These are phyloP conservation scores for Cebidichthys violaceus DNA, from an alignment of 2,113 vertebrate species.

Conservation along the genomic window DNA sequence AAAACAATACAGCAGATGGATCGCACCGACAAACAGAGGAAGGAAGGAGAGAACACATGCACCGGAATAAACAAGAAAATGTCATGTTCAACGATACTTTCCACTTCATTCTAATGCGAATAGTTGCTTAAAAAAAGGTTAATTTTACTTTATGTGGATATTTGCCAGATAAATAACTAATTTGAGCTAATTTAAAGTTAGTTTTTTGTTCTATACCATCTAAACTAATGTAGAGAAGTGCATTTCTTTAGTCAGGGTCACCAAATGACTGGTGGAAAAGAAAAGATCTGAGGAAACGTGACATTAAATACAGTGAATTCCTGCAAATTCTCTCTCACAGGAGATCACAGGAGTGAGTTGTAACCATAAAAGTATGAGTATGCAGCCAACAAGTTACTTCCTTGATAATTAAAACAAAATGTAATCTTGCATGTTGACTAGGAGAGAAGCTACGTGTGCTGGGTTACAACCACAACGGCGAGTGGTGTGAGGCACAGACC, in stretches of 20 bases:
- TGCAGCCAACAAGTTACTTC: not conserved
- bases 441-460: conserved; percentile 98
- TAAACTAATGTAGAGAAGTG: conserved; percentile 16
- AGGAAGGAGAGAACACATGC: conserved; percentile 67
- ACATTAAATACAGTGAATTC: conserved; percentile 31
- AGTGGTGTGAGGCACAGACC: conserved; percentile 98
- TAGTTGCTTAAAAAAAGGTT: not conserved
- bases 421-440: conserved; percentile 49
- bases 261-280: conserved; percentile 22
- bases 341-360: not conserved
- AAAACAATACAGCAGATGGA: conserved; percentile 72
- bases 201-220: not conserved
- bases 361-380: not conserved
- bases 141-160: not conserved
- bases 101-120: not conserved
- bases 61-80: conserved; percentile 63
- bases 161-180: not conserved
- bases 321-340: conserved; percentile 14
- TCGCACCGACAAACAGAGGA: conserved; percentile 69
- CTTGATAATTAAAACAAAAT: not conserved
- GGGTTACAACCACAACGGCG: conserved; percentile 98
- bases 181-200: not conserved
- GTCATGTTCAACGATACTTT: conserved; percentile 12
- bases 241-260: not conserved
- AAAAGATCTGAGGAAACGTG: conserved; percentile 20